Percentiles rank a stretch among this genome's conserved stretches.
Conservation (phyloP, 2,888 invertebrate species). For the Salticus scenicus region DNA sequence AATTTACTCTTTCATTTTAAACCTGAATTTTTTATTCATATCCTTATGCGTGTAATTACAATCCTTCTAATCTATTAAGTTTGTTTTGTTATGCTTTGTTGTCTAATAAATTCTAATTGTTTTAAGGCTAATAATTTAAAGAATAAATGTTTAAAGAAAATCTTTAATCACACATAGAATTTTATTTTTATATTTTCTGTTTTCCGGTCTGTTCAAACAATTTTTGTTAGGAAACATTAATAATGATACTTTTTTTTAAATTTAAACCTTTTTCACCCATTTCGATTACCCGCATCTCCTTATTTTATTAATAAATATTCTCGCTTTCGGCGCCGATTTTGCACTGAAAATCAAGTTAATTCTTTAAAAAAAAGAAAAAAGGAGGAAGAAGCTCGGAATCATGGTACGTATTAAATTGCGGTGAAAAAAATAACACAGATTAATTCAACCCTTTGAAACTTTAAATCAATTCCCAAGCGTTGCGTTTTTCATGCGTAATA, state of each 20-base stretch:
- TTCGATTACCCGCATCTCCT: background rate
- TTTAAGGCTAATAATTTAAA: constrained; percentile 48
- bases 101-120: constrained; percentile 16
- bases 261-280: background rate
- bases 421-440: constrained; percentile 33
- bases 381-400: constrained; percentile 18
- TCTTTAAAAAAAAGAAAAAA: too few species aligned
- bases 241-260: background rate
- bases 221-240: background rate
- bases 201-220: background rate
- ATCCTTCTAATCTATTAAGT: too few species aligned
- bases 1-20: constrained; percentile 1
- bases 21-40: too few species aligned
- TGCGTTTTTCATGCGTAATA: constrained; percentile 63
- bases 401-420: constrained; percentile 15
- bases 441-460: constrained; percentile 70
- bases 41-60: too few species aligned
- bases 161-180: constrained; percentile 31
- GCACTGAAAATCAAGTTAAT: constrained; percentile 27
- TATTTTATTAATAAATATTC: constrained; percentile 59
- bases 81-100: background rate
- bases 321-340: constrained; percentile 55
- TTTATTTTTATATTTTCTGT: background rate
- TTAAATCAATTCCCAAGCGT: constrained; percentile 65
- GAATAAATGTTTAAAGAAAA: constrained; percentile 53